Percentiles rank a stretch among this genome's conserved stretches.
phyloP scores from a whole-genome alignment of 2,113 vertebrate species.

The Lates calcarifer region DNA sequence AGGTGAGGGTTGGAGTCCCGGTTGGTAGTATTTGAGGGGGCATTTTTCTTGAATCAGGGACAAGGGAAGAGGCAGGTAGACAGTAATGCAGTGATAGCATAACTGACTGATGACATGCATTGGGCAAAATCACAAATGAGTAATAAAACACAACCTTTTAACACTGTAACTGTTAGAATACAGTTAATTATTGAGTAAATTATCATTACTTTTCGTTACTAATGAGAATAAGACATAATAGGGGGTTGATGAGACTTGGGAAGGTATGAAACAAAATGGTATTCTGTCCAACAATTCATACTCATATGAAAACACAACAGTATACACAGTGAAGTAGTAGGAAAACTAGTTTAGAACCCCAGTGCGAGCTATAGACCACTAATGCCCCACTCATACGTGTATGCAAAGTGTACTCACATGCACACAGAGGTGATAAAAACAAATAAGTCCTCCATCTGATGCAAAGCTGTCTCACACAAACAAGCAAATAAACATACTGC shows the following conservation, averaged over 20 bases:
- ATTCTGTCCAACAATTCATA: background rate
- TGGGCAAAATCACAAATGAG: background rate
- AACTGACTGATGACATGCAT: background rate
- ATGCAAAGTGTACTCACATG: background rate
- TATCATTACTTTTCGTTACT: background rate
- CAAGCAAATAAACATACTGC: constrained; percentile 67
- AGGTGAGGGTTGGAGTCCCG: constrained; percentile 21
- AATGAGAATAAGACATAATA: background rate
- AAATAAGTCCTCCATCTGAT: constrained; percentile 63
- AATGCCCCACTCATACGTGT: background rate
- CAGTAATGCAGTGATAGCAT: background rate
- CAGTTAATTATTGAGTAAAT: background rate
- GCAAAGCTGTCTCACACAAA: constrained; percentile 59
- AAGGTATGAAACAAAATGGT: background rate
- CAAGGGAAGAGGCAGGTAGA: constrained; percentile 3
- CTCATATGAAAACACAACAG: background rate
- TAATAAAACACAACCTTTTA: background rate
- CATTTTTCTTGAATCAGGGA: constrained; percentile 2
- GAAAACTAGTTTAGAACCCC: background rate
- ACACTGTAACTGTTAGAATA: background rate
- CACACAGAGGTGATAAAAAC: constrained; percentile 56
- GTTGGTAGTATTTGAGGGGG: background rate
- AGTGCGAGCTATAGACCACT: background rate
- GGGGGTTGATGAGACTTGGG: background rate
- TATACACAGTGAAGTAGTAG: too few species aligned